These are phyloP conservation scores for Telmatherina bonti DNA, from an alignment of 2,797 vertebrate species.

Conservation along the genomic window DNA sequence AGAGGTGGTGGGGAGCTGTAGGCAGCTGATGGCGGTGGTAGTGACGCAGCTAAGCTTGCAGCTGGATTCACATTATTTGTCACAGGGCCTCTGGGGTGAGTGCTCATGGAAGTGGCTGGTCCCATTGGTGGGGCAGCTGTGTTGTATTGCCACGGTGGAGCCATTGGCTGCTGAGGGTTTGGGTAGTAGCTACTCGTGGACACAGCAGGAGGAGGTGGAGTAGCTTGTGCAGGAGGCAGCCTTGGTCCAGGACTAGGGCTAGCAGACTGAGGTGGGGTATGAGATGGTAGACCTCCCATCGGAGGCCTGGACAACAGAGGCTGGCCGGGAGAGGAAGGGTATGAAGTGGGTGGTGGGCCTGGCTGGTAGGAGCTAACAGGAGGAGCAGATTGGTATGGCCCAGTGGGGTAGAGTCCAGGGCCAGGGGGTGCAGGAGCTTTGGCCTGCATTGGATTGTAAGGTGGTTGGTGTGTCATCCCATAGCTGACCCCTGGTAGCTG, in stretches of 20 bases:
- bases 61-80: conserved; percentile 80
- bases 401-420: conserved; percentile 84
- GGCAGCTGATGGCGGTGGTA: conserved; percentile 68
- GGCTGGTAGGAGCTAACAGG: conserved; percentile 78
- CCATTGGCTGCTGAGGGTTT: conserved; percentile 73
- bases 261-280: conserved; percentile 79
- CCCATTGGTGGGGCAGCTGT: conserved; percentile 64
- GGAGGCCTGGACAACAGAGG: conserved; percentile 80
- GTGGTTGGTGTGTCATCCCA: conserved; percentile 79
- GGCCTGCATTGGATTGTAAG: conserved; percentile 80
- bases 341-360: conserved; percentile 75
- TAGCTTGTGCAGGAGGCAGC: conserved; percentile 80
- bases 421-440: conserved; percentile 83
- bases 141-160: conserved; percentile 87
- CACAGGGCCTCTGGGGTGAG: conserved; percentile 67
- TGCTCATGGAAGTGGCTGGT: conserved; percentile 61
- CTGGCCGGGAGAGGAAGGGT: conserved; percentile 81
- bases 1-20: conserved; percentile 77
- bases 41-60: conserved; percentile 64
- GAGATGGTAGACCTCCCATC: conserved; percentile 70
- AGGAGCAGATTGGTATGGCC: conserved; percentile 82
- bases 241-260: conserved; percentile 73
- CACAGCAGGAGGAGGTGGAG: conserved; percentile 79
- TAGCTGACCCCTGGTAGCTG: conserved; percentile 84
- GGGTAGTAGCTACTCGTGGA: conserved; percentile 83